Evolutionary conservation across 2,113 vertebrate genomes (phyloP).

Genomic region (Arenaria interpres): DNA sequence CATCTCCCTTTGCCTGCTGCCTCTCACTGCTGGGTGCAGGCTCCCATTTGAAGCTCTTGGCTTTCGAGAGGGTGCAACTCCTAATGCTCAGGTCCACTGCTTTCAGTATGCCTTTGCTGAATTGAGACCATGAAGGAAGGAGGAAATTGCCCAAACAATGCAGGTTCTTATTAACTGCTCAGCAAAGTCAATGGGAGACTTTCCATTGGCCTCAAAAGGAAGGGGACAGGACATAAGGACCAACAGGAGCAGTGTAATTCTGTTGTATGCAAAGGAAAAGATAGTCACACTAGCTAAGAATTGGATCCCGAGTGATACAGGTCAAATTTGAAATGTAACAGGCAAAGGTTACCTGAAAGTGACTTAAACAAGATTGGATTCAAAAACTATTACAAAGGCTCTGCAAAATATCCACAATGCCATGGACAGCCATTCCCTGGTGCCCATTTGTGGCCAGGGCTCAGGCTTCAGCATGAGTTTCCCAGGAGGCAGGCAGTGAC

Average conservation of each 20-base stretch:
- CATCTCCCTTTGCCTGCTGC: not conserved
- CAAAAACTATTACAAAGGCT: not conserved
- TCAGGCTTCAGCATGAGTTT: not conserved
- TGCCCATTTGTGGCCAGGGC: not conserved
- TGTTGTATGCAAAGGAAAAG: not conserved
- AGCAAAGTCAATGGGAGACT: not conserved
- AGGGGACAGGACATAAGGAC: not conserved
- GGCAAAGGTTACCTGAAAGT: not conserved
- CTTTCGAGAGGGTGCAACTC: not conserved
- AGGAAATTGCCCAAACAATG: not conserved
- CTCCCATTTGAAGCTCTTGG: not conserved
- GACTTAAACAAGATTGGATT: not conserved
- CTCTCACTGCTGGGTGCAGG: not conserved
- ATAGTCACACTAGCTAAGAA: not conserved
- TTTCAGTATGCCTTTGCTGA: not conserved
- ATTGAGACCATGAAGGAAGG: not conserved
- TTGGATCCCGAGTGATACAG: not conserved
- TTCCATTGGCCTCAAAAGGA: not conserved
- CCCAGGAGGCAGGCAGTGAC: not conserved
- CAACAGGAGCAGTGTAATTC: accelerated
- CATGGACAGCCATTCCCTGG: not conserved
- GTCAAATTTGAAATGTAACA: not conserved
- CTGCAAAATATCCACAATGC: not conserved
- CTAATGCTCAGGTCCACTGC: not conserved
- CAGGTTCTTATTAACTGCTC: not conserved